Evolutionary conservation across 2,113 vertebrate species (phyloP).

Genomic region (Acanthochromis polyacanthus): DNA sequence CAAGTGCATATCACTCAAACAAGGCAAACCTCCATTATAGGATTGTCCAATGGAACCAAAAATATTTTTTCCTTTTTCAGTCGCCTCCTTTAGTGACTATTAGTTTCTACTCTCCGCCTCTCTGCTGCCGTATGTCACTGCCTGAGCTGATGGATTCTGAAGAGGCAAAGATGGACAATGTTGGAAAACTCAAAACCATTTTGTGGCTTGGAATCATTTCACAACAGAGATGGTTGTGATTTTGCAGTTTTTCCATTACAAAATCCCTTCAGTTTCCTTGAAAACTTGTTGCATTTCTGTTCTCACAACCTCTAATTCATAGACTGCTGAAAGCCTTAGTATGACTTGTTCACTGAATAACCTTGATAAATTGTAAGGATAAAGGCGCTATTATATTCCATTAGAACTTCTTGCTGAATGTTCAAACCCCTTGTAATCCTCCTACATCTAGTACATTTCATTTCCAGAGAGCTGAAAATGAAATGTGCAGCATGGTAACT

Average conservation of each 20-base stretch:
- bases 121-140: neutral
- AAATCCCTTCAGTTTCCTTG: conserved; percentile 1
- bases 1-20: conserved; percentile 44
- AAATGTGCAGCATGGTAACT: neutral
- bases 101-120: conserved; percentile 2
- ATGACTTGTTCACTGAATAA: neutral
- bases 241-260: neutral
- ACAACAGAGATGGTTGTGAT: neutral
- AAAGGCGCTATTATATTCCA: neutral
- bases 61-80: conserved; percentile 1
- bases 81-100: conserved; percentile 8
- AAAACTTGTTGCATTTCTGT: neutral
- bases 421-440: neutral
- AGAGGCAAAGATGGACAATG: neutral
- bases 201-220: neutral
- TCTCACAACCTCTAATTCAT: neutral
- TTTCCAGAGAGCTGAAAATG: neutral
- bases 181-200: neutral
- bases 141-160: conserved; percentile 8
- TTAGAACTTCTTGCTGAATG: neutral
- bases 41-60: conserved; percentile 31
- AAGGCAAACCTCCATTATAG: conserved; percentile 14
- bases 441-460: neutral
- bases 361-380: neutral
- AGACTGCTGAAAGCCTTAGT: neutral